Conservation (phyloP, 2,797 vertebrate genomes). For the Phalanger gymnotis region DNA sequence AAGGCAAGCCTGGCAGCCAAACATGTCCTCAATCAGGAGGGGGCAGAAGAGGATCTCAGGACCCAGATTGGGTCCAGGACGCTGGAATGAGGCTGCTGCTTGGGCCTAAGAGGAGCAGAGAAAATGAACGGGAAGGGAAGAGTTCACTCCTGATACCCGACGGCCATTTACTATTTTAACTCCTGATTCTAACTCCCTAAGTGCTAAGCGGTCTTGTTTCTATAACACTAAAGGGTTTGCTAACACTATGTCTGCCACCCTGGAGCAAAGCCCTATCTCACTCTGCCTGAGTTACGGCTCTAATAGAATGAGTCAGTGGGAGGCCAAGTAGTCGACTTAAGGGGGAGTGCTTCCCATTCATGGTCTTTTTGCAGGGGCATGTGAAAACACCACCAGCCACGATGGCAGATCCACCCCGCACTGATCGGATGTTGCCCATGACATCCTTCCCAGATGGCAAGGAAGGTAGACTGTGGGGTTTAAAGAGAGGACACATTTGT, state of each 20-base stretch:
- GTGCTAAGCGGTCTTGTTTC: not conserved
- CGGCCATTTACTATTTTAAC: not conserved
- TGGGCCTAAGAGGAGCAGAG: not conserved
- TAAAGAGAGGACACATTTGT: slow-evolving; percentile 33
- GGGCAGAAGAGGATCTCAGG: not conserved
- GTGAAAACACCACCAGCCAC: not conserved
- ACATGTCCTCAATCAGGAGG: not conserved
- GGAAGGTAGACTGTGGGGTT: slow-evolving; percentile 44
- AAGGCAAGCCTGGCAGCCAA: not conserved
- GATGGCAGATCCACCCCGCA: slow-evolving; percentile 19
- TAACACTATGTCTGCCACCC: not conserved
- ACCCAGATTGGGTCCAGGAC: not conserved
- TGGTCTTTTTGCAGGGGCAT: not conserved
- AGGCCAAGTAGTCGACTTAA: not conserved
- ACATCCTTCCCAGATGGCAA: slow-evolving; percentile 57
- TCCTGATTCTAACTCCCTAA: not conserved
- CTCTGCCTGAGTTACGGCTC: not conserved
- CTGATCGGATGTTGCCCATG: not conserved
- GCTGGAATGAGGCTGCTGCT: not conserved
- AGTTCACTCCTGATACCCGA: not conserved
- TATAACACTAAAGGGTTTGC: not conserved
- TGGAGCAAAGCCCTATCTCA: not conserved
- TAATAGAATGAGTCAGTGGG: not conserved
- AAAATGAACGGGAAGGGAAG: not conserved
- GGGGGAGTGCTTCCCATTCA: not conserved